phyloP scores from a whole-genome alignment of 2,888 invertebrate species.

The Polymixis lichenea region DNA sequence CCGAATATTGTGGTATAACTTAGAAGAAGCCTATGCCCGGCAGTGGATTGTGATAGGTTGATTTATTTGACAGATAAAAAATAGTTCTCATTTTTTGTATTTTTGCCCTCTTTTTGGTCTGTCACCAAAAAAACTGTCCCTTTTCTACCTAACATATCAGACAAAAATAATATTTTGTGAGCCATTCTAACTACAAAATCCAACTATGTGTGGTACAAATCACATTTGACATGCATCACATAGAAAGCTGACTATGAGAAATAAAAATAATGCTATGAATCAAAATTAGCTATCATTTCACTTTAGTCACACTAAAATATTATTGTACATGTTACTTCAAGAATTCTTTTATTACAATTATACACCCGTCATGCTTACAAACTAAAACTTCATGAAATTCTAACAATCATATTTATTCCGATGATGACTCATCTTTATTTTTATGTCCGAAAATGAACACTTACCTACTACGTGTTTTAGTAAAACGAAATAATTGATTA shows the following conservation, averaged over 20 bases:
- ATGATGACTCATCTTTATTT: constrained; percentile 14
- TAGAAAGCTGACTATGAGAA: constrained; percentile 19
- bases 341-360: constrained; percentile 10
- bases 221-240: constrained; percentile 5
- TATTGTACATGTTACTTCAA: neutral
- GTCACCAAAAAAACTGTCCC: neutral
- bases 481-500: constrained; percentile 28
- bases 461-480: constrained; percentile 17
- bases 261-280: constrained; percentile 32
- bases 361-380: constrained; percentile 1
- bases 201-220: neutral
- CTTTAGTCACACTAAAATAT: neutral
- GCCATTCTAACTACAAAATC: neutral
- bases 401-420: constrained; percentile 7
- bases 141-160: neutral
- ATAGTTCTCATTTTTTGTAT: neutral
- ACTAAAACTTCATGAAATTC: neutral
- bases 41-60: neutral
- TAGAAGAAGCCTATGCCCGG: no score
- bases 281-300: constrained; percentile 10
- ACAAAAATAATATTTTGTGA: neutral
- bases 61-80: no score
- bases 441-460: constrained; percentile 5
- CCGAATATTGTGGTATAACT: constrained; percentile 1
- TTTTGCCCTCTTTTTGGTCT: neutral